Evolutionary conservation across 2,113 vertebrate genomes (phyloP).

Genomic region (Campylomormyrus tamandua): DNA sequence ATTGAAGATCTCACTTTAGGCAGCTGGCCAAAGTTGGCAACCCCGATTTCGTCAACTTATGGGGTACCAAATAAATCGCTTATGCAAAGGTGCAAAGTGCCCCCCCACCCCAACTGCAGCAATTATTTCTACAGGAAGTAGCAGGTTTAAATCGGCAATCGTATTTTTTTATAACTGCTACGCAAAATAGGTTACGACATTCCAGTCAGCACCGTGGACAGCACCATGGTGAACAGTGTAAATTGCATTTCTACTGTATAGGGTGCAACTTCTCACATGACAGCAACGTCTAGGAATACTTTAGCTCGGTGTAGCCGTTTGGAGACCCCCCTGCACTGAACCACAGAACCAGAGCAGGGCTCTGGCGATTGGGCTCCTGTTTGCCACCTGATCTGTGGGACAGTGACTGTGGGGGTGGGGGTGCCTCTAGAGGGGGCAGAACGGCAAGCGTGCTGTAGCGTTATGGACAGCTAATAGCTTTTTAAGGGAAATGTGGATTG

Average conservation of each 20-base stretch:
- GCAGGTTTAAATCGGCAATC: background rate
- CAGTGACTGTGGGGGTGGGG: background rate
- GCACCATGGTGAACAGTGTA: background rate
- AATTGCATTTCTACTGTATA: background rate
- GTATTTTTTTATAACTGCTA: background rate
- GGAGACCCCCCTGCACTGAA: background rate
- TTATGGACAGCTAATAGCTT: background rate
- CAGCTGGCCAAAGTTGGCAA: too few relatives aligned
- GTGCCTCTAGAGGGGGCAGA: background rate
- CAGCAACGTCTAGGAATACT: background rate
- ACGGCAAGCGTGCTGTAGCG: background rate
- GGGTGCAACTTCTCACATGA: background rate
- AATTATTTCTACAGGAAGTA: background rate
- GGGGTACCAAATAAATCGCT: background rate
- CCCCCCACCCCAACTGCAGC: background rate
- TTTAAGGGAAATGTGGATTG: background rate
- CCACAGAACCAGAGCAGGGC: background rate
- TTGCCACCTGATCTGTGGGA: too few relatives aligned
- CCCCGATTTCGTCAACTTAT: background rate
- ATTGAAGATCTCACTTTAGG: too few relatives aligned
- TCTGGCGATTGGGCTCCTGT: background rate
- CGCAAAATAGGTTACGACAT: background rate
- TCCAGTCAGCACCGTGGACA: constrained; percentile 33
- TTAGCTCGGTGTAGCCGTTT: background rate
- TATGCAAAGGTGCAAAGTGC: background rate